phyloP scores from a whole-genome alignment of 2,797 vertebrate genomes.

The Picus viridis region DNA sequence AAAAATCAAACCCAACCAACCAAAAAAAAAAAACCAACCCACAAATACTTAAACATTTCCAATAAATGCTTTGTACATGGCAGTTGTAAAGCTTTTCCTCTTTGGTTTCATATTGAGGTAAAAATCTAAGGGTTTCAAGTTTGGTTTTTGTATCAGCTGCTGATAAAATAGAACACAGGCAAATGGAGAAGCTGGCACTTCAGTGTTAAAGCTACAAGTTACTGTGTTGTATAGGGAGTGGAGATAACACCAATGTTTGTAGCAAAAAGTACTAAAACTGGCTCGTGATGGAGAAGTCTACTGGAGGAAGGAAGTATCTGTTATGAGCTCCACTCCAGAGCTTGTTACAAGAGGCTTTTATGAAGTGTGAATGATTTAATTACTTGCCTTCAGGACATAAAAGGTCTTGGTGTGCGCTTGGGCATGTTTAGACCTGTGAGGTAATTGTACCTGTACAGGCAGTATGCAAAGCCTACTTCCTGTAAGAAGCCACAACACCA shows the following conservation, averaged over 20 bases:
- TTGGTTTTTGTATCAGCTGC: background rate
- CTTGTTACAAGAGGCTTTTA: background rate
- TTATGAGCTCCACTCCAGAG: background rate
- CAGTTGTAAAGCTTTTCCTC: background rate
- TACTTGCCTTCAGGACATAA: background rate
- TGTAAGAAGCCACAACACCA: accelerated
- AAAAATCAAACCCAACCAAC: background rate
- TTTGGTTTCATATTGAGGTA: background rate
- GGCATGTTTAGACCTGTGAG: background rate
- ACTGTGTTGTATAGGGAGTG: background rate
- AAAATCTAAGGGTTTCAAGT: background rate
- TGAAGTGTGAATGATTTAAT: background rate
- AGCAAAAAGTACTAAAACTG: background rate
- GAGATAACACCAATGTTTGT: accelerated
- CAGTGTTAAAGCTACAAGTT: background rate
- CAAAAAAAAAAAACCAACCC: background rate
- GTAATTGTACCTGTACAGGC: accelerated
- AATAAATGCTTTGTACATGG: background rate
- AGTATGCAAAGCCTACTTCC: background rate
- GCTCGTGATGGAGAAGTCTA: background rate
- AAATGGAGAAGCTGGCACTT: background rate
- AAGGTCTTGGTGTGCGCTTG: background rate
- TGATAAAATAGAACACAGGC: background rate
- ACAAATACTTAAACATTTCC: background rate
- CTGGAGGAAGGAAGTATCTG: background rate